Evolutionary conservation across 2,113 vertebrate genomes (phyloP).

Genomic region (Phocoena sinus): DNA sequence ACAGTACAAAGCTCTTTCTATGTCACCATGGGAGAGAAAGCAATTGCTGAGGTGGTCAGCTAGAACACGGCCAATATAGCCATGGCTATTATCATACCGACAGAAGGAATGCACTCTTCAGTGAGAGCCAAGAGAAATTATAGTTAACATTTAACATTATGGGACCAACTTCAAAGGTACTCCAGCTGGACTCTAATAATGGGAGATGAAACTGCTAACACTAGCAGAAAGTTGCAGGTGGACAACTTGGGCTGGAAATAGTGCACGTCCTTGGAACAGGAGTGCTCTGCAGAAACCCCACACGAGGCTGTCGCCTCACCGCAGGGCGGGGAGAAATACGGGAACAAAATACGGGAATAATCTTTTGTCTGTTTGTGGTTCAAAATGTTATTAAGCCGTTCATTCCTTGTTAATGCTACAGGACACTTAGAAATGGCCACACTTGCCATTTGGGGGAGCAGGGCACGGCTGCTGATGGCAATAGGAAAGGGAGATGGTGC

Average conservation of each 20-base stretch:
- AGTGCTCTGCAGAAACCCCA: neutral
- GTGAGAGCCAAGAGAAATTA: conserved; percentile 76
- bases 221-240: conserved; percentile 80
- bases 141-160: conserved; percentile 78
- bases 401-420: neutral
- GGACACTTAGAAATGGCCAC: neutral
- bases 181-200: conserved; percentile 77
- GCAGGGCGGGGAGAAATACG: neutral
- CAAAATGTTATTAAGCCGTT: neutral
- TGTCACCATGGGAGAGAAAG: neutral
- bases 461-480: neutral
- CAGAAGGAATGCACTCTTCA: conserved; percentile 74
- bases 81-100: conserved; percentile 73
- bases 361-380: neutral
- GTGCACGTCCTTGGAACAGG: neutral
- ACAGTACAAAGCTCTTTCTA: neutral
- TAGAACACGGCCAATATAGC: conserved; percentile 53
- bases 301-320: neutral
- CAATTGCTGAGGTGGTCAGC: conserved; percentile 52
- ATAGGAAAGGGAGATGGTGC: neutral
- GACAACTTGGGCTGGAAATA: conserved; percentile 64
- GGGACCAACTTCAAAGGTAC: conserved; percentile 80
- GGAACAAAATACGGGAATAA: neutral
- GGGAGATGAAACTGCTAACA: conserved; percentile 78
- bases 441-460: neutral